Evolutionary conservation across 2,888 invertebrate genomes (phyloP).

Genomic region (Zonitis immaculata): DNA sequence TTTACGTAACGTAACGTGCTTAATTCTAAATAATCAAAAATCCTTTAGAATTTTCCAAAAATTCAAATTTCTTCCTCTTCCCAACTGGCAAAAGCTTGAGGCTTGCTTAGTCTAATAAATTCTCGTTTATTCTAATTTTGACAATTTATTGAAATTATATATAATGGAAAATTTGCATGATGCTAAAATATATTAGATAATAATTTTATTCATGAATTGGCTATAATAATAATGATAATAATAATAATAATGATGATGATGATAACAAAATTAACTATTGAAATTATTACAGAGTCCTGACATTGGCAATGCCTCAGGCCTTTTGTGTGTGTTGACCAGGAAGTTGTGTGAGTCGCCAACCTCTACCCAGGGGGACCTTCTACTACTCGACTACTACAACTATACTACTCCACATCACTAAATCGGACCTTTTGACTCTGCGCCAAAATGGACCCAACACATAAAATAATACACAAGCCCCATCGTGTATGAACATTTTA

Average conservation of each 20-base stretch:
- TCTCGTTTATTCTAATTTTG: too few species aligned
- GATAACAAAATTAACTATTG: constrained; percentile 29
- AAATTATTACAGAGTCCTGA: constrained; percentile 44
- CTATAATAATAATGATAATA: constrained; percentile 5
- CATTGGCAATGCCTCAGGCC: constrained; percentile 40
- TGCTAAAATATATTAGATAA: too few species aligned
- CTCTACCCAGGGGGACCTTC: constrained; percentile 33
- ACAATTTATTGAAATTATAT: too few species aligned
- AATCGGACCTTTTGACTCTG: constrained; percentile 25
- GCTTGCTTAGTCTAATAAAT: too few species aligned
- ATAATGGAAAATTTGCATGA: too few species aligned
- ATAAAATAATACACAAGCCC: constrained; percentile 22
- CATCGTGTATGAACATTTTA: constrained; percentile 47
- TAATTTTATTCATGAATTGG: too few species aligned
- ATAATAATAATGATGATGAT: constrained; percentile 19
- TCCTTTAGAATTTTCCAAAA: too few species aligned
- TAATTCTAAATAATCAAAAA: too few species aligned
- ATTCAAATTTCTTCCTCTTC: too few species aligned
- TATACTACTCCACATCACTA: too few species aligned
- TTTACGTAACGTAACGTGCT: too few species aligned
- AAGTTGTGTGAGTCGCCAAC: constrained; percentile 38
- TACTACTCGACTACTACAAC: constrained; percentile 30
- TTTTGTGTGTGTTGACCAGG: constrained; percentile 42
- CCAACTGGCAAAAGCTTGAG: too few species aligned
- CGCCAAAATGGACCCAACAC: background rate